Evolutionary conservation across 2,888 invertebrate species (phyloP).

Genomic region (Volucella zonaria): DNA sequence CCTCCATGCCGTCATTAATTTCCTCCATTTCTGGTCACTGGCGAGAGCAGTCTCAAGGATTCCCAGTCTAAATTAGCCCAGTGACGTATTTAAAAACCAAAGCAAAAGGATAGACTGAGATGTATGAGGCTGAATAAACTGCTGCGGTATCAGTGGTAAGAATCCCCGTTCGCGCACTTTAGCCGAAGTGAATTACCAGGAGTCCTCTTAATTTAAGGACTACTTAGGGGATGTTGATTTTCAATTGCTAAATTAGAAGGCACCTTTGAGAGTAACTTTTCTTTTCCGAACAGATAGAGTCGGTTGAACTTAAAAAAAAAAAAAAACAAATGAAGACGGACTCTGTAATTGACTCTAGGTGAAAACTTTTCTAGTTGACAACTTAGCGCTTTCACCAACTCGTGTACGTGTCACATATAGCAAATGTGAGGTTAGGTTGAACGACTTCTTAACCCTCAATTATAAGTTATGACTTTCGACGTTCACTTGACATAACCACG

Average conservation of each 20-base stretch:
- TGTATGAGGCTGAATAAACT: conserved; percentile 5
- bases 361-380: conserved; percentile 3
- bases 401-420: conserved; percentile 21
- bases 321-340: background rate
- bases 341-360: background rate
- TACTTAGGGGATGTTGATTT: conserved; percentile 67
- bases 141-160: conserved; percentile 21
- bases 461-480: conserved; percentile 50
- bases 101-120: background rate
- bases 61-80: conserved; percentile 59
- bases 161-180: conserved; percentile 39
- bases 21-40: conserved; percentile 34
- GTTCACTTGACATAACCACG: conserved; percentile 42
- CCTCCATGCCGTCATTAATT: conserved; percentile 47
- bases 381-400: background rate
- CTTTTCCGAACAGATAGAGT: conserved; percentile 20
- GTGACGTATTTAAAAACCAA: conserved; percentile 18
- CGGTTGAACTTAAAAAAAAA: conserved; percentile 16
- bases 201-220: conserved; percentile 69
- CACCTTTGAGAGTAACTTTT: conserved; percentile 54
- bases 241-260: conserved; percentile 68
- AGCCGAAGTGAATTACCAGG: conserved; percentile 48
- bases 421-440: conserved; percentile 7
- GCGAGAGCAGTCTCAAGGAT: conserved; percentile 22
- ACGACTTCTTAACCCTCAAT: conserved; percentile 49